Evolutionary conservation across 1,140 invertebrate species (phyloP).

Genomic region (Pseudoatta argentina): DNA sequence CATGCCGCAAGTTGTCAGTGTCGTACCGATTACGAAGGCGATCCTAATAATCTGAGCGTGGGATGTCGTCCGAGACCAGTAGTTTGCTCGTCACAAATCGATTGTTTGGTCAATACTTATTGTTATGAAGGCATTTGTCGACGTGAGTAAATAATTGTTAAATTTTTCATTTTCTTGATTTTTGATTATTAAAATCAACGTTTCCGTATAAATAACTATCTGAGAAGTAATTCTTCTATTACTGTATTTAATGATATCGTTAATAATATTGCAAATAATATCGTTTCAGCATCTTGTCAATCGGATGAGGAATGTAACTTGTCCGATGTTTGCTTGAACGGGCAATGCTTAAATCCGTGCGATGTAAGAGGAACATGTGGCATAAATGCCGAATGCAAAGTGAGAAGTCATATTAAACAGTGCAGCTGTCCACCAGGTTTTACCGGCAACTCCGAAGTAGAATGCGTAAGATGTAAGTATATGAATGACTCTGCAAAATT

Average conservation of each 20-base stretch:
- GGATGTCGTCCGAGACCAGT: slow-evolving; percentile 93
- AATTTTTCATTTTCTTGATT: background rate
- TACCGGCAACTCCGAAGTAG: slow-evolving; percentile 93
- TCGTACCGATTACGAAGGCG: slow-evolving; percentile 91
- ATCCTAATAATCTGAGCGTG: slow-evolving; percentile 89
- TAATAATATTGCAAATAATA: background rate
- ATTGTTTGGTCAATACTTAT: slow-evolving; percentile 93
- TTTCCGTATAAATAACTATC: background rate
- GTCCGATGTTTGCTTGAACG: slow-evolving; percentile 92
- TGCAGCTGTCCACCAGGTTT: slow-evolving; percentile 95
- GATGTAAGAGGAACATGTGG: slow-evolving; percentile 92
- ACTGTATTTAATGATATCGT: background rate
- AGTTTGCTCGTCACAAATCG: slow-evolving; percentile 89
- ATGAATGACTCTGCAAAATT: slow-evolving; percentile 3
- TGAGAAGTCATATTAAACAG: slow-evolving; percentile 91
- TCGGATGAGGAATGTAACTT: slow-evolving; percentile 93
- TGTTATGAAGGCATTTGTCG: slow-evolving; percentile 93
- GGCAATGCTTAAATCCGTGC: slow-evolving; percentile 95
- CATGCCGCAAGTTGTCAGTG: slow-evolving; percentile 93
- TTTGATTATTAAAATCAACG: background rate
- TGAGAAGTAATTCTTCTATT: background rate
- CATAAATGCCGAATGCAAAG: slow-evolving; percentile 94
- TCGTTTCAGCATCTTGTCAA: slow-evolving; percentile 91
- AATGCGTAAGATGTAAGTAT: slow-evolving; percentile 93
- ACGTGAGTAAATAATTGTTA: slow-evolving; percentile 87